These are phyloP conservation scores for Ennomos fuscantarius DNA, from an alignment of 2,888 invertebrate species.

Conservation along the genomic window DNA sequence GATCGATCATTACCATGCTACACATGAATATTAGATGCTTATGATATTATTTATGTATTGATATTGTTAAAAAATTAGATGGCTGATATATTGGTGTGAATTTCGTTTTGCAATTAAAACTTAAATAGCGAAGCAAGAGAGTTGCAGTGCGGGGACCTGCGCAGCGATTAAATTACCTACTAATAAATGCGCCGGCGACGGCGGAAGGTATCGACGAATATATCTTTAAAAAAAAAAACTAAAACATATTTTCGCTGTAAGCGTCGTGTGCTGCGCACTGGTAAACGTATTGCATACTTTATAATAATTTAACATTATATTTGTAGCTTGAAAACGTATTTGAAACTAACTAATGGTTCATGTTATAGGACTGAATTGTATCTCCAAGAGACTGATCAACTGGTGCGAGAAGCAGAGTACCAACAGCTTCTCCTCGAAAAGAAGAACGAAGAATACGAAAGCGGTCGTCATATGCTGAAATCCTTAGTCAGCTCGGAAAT, in stretches of 20 bases:
- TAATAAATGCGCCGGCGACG: slow-evolving; percentile 1
- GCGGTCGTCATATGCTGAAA: background rate
- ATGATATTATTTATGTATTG: slow-evolving; percentile 15
- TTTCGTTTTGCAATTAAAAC: slow-evolving; percentile 12
- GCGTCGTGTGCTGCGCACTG: slow-evolving; percentile 1
- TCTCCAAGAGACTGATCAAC: slow-evolving; percentile 46
- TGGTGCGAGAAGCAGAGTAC: slow-evolving; percentile 52
- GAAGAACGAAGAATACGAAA: slow-evolving; percentile 49
- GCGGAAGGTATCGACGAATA: background rate
- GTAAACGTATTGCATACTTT: background rate
- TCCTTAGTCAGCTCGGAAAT: slow-evolving; percentile 16
- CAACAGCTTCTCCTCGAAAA: slow-evolving; percentile 45
- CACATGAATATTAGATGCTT: slow-evolving; percentile 24
- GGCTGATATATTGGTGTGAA: slow-evolving; percentile 24
- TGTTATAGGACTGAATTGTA: slow-evolving; percentile 52
- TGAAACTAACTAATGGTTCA: background rate
- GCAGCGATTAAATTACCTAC: slow-evolving; percentile 18
- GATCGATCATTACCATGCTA: slow-evolving; percentile 30
- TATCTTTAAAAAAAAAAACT: background rate
- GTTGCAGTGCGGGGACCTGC: slow-evolving; percentile 10
- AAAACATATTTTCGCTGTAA: too few species aligned
- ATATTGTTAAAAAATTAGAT: slow-evolving; percentile 14
- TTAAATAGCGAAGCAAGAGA: slow-evolving; percentile 8
- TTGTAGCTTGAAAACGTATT: slow-evolving; percentile 3
- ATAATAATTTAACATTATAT: background rate